These are phyloP conservation scores for Pristiophorus japonicus DNA, from an alignment of 2,113 vertebrate genomes.

Conservation along the genomic window DNA sequence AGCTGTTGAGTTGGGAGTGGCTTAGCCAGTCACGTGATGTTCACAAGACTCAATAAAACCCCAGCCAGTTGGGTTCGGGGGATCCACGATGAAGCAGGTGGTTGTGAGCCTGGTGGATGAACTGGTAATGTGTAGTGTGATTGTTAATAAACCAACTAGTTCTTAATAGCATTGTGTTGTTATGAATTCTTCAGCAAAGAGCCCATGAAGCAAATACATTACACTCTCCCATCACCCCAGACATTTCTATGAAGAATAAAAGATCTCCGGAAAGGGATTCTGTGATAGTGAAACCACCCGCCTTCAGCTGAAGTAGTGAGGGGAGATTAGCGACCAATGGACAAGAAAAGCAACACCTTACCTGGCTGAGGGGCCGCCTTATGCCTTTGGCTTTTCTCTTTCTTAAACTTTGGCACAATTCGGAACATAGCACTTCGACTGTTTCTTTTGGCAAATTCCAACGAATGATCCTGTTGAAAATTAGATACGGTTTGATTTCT, in stretches of 20 bases:
- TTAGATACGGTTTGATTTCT: slow-evolving; percentile 39
- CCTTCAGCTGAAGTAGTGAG: not conserved
- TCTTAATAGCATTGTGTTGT: too few relatives aligned
- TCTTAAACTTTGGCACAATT: slow-evolving; percentile 98
- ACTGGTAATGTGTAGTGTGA: too few relatives aligned
- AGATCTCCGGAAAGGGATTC: not conserved
- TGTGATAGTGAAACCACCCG: not conserved
- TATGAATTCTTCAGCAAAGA: too few relatives aligned
- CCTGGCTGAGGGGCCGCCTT: slow-evolving; percentile 85
- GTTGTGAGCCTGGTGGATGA: too few relatives aligned
- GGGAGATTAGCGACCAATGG: not conserved
- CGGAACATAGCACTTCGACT: slow-evolving; percentile 89
- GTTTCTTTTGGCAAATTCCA: slow-evolving; percentile 94
- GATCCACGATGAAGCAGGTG: too few relatives aligned
- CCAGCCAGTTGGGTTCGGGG: too few relatives aligned
- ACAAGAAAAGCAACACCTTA: slow-evolving; percentile 53
- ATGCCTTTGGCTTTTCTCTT: slow-evolving; percentile 81
- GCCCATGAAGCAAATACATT: too few relatives aligned
- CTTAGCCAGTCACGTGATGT: too few relatives aligned
- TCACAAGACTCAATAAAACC: too few relatives aligned
- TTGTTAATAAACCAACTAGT: too few relatives aligned
- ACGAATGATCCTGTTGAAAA: slow-evolving; percentile 74
- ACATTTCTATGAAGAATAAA: not conserved
- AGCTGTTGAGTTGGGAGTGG: too few relatives aligned
- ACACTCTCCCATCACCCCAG: not conserved